Conservation (phyloP, 2,113 vertebrate species). For the Ageneiosus marmoratus region DNA sequence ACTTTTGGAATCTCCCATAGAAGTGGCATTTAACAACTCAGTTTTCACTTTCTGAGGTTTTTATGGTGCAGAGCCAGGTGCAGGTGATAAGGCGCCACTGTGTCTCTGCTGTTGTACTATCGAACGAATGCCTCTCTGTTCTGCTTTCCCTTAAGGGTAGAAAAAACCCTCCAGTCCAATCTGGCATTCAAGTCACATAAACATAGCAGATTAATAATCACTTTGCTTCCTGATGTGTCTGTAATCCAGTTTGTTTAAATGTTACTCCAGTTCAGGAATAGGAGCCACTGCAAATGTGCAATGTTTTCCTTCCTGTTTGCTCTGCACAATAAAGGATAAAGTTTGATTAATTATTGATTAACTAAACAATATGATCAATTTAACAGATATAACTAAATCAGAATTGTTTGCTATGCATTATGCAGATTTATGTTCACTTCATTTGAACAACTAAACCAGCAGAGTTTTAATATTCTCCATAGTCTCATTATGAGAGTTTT, state of each 20-base stretch:
- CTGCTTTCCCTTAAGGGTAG: constrained; percentile 13
- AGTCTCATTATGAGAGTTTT: neutral
- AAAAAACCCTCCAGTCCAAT: constrained; percentile 5
- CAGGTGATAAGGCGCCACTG: constrained; percentile 13
- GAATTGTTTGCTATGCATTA: neutral
- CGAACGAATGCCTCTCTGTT: constrained; percentile 13
- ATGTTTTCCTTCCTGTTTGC: neutral
- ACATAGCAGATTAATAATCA: constrained; percentile 34
- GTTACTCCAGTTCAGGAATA: neutral
- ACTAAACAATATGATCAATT: neutral
- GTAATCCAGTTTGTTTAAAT: neutral
- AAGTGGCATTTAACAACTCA: constrained; percentile 44
- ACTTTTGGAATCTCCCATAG: constrained; percentile 1
- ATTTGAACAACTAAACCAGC: neutral
- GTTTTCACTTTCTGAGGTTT: constrained; percentile 22
- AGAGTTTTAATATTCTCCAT: neutral
- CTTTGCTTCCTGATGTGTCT: constrained; percentile 28
- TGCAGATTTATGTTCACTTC: neutral
- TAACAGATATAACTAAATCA: neutral
- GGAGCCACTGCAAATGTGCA: neutral
- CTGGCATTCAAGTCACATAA: constrained; percentile 44
- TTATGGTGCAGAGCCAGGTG: constrained; percentile 18
- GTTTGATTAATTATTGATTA: neutral
- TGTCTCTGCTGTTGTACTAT: constrained; percentile 18
- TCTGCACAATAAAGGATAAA: neutral